Evolutionary conservation across 2,797 vertebrate species (phyloP).

Genomic region (Bovichtus variegatus): DNA sequence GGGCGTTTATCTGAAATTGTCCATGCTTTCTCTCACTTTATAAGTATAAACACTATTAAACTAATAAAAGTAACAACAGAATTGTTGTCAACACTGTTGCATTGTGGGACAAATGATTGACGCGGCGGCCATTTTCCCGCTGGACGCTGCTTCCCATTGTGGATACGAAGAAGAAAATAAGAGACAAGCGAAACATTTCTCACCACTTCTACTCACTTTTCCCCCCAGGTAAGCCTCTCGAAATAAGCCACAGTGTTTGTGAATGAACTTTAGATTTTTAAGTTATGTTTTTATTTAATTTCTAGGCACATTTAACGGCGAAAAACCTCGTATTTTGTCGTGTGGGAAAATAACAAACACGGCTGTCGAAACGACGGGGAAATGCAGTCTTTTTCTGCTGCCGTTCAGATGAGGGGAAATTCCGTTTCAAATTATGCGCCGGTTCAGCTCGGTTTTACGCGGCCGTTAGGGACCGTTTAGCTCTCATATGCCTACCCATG

Average conservation of each 20-base stretch:
- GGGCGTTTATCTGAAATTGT: too few relatives aligned
- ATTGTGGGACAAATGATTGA: constrained; percentile 82
- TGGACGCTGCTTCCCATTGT: constrained; percentile 84
- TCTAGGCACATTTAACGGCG: neutral
- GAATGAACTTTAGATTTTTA: constrained; percentile 48
- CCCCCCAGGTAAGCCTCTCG: constrained; percentile 66
- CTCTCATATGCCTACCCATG: constrained; percentile 32
- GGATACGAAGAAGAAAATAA: constrained; percentile 83
- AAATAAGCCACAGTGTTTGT: neutral
- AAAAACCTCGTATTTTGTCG: constrained; percentile 37
- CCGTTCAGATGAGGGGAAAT: constrained; percentile 55
- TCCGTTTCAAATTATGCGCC: constrained; percentile 79
- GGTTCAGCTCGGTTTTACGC: constrained; percentile 78
- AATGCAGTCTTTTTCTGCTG: constrained; percentile 68
- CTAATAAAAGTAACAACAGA: too few relatives aligned
- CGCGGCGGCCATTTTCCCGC: constrained; percentile 86
- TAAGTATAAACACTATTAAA: too few relatives aligned
- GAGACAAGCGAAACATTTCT: constrained; percentile 77
- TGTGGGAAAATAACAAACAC: constrained; percentile 62
- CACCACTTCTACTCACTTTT: constrained; percentile 69
- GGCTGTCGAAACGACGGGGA: constrained; percentile 64
- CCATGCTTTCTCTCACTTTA: too few relatives aligned
- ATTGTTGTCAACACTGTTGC: constrained; percentile 65
- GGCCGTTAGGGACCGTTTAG: constrained; percentile 43
- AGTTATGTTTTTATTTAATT: constrained; percentile 18